A percentile compares a stretch with the other conserved stretches of the same genome.
phyloP scores from a whole-genome alignment of 2,888 invertebrate genomes.

The Drosophila barbarae region DNA sequence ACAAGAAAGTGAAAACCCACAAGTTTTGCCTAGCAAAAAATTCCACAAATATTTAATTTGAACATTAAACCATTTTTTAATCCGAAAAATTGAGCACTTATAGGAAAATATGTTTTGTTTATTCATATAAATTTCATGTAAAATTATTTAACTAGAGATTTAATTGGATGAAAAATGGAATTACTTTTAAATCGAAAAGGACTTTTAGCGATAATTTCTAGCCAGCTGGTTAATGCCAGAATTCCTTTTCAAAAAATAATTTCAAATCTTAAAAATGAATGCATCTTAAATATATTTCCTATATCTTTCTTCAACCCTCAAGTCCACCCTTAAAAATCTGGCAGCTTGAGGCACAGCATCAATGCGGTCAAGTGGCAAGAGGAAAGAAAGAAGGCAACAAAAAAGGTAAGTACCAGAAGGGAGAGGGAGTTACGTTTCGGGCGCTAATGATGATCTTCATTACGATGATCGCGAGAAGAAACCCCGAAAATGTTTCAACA shows the following conservation, averaged over 20 bases:
- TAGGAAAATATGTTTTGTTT: background rate
- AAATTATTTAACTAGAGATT: too few species aligned
- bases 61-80: background rate
- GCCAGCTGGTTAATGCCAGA: too few species aligned
- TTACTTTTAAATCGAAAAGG: too few species aligned
- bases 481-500: slow-evolving; percentile 42
- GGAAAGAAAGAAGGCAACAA: slow-evolving; percentile 35
- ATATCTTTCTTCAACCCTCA: background rate
- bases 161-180: too few species aligned
- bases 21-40: too few species aligned
- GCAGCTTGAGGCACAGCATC: slow-evolving; percentile 51
- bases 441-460: slow-evolving; percentile 33
- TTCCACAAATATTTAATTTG: background rate
- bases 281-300: background rate
- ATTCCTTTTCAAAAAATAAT: too few species aligned
- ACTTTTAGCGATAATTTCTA: too few species aligned
- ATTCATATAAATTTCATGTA: too few species aligned
- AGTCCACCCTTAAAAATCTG: slow-evolving; percentile 40
- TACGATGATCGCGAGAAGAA: slow-evolving; percentile 40
- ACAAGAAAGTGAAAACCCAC: background rate
- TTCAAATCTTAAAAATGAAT: too few species aligned
- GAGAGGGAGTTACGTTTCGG: slow-evolving; percentile 52
- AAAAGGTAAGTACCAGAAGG: slow-evolving; percentile 11
- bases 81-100: background rate
- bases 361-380: slow-evolving; percentile 57